These are phyloP conservation scores for Pandion haliaetus DNA, from an alignment of 2,113 vertebrate species.

Conservation along the genomic window DNA sequence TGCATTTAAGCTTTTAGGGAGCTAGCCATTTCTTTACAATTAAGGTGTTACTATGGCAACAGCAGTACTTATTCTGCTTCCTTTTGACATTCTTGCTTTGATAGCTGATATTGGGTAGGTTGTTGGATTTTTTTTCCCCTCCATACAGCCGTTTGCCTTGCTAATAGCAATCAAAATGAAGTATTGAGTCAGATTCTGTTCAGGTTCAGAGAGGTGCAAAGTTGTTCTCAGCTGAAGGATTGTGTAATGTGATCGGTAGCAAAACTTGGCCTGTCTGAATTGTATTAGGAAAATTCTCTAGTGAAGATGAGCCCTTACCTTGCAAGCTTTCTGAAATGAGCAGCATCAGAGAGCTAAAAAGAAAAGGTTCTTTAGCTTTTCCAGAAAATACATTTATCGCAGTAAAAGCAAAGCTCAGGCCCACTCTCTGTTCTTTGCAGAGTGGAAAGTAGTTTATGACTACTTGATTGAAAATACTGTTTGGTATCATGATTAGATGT, in stretches of 20 bases:
- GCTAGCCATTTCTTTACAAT: neutral
- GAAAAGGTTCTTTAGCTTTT: neutral
- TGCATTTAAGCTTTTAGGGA: slow-evolving; percentile 45
- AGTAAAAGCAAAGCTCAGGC: neutral
- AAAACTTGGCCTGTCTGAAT: neutral
- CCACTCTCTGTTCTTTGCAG: neutral
- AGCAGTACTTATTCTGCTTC: neutral
- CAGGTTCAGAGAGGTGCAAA: neutral
- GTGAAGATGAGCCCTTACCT: neutral
- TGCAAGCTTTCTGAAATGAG: neutral
- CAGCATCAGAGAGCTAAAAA: neutral
- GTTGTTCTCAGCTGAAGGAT: neutral
- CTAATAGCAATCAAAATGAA: neutral
- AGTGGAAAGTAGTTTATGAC: neutral
- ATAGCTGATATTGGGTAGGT: neutral
- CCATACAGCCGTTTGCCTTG: neutral
- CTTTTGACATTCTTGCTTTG: slow-evolving; percentile 7
- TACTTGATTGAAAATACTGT: neutral
- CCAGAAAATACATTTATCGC: neutral
- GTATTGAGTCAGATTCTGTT: neutral
- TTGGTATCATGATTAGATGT: neutral
- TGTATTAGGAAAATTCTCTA: neutral
- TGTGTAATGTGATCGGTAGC: neutral
- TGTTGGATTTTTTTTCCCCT: rapidly evolving
- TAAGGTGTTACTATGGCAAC: neutral